Percentiles rank a stretch among this genome's conserved stretches.
Evolutionary conservation across 2,888 invertebrate genomes (phyloP).

Genomic region (Mesorhabditis spiculigera): DNA sequence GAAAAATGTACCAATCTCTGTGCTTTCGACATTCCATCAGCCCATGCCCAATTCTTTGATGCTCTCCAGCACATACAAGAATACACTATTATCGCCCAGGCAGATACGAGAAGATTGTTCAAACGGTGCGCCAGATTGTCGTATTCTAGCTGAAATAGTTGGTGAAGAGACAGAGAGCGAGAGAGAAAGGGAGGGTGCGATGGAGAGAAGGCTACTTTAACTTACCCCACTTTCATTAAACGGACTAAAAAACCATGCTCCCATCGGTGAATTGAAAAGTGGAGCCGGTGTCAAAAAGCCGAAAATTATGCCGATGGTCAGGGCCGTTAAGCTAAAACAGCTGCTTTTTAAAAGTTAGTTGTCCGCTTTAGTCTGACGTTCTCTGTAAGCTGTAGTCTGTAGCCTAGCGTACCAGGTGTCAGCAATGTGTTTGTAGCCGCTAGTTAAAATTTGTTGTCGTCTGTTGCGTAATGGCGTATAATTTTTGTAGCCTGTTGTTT

Average conservation of each 20-base stretch:
- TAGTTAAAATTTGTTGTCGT: too few species aligned
- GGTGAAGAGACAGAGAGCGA: too few species aligned
- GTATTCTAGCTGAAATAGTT: neutral
- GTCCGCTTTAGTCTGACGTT: too few species aligned
- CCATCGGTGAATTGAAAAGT: neutral
- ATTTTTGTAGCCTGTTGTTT: too few species aligned
- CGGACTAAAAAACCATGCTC: neutral
- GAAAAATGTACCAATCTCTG: neutral
- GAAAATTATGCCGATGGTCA: neutral
- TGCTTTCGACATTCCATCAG: conserved; percentile 1
- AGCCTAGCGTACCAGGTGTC: too few species aligned
- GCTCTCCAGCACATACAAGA: conserved; percentile 4
- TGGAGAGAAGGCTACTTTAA: too few species aligned
- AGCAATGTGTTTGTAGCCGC: too few species aligned
- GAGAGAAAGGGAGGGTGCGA: too few species aligned
- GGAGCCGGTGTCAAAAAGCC: neutral
- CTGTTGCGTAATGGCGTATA: too few species aligned
- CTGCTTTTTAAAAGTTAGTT: too few species aligned
- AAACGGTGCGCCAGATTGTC: neutral
- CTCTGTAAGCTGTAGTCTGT: too few species aligned
- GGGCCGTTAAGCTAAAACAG: too few species aligned
- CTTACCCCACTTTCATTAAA: neutral
- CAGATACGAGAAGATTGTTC: neutral
- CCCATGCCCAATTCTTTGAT: neutral
- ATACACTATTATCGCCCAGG: neutral